Base-by-base conservation (phyloP, 2,888 invertebrate genomes). In the Thyatira batis region DNA sequence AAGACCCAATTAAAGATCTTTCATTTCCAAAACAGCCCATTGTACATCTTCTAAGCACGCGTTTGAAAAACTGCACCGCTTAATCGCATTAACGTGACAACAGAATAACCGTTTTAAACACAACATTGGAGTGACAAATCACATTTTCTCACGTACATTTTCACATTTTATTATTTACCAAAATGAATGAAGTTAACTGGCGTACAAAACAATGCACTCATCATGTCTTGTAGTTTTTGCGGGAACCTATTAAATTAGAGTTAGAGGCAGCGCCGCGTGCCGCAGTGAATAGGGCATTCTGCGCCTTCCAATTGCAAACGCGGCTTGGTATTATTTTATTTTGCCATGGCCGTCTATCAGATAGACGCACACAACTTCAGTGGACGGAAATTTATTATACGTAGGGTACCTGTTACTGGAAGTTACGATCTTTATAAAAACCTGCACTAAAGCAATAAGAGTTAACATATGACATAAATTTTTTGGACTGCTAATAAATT, bases 171-270 rank as follows among this genome's bases (percentile, higher is more conserved):
- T 60, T 60, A 45, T 43, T 45, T 57, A 53, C 53, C 56, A 27
- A 30, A 49, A 44, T n/a, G 54, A 74, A 71, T 66, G 61, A 67
- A 68, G 58, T 66, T 70, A 70, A 64, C 57, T 48, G 56, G 51
- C 44, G 43, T 30, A 48, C 58, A 53, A 67, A 71, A 78, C 78
- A 79, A 80, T 79, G 69, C 65, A 65, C 70, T 79, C 76, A 75
- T 77, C 76, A 76, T 71, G 61, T 61, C n/a, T n/a, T 58, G 55
- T 64, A 65, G 69, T 67, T 77, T 73, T 73, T 71, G 67, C 63
- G 58, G 64, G 57, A 73, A 75, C 61, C 72, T 73, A 78, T 81
- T 80, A 76, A 78, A 76, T 76, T 70, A 73, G 71, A 65, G 62
- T 20, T 51, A 39, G 39, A 17, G 25, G 25, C 50, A 27, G 66